Evolutionary conservation across 2,888 invertebrate genomes (phyloP).

Genomic region (Dasypolia templi): DNA sequence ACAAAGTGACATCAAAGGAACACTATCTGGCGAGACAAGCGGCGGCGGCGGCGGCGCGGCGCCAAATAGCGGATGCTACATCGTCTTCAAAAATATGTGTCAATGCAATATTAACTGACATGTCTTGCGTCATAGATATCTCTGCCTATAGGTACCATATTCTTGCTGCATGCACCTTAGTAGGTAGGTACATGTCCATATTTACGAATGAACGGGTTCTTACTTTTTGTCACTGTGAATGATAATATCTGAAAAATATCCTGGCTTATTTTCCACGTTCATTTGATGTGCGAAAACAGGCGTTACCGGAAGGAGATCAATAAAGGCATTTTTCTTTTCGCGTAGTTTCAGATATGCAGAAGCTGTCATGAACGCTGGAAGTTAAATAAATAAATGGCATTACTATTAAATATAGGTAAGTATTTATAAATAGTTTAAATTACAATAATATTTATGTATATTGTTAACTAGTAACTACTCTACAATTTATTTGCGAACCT

Average conservation of each 20-base stretch:
- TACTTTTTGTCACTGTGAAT: constrained; percentile 91
- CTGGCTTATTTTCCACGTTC: constrained; percentile 88
- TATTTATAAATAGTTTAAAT: not conserved
- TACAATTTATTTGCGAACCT: not conserved
- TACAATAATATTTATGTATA: not conserved
- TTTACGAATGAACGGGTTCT: constrained; percentile 56
- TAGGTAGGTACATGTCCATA: not conserved
- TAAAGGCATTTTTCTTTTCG: constrained; percentile 77
- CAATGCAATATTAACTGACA: not conserved
- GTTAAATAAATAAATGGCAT: constrained; percentile 1
- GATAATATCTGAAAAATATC: constrained; percentile 92
- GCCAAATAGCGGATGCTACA: not conserved
- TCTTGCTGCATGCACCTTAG: not conserved
- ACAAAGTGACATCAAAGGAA: not conserved
- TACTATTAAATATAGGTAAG: not conserved
- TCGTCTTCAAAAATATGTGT: not conserved
- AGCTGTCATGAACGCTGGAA: constrained; percentile 91
- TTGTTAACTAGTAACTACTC: not conserved
- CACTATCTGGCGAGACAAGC: not conserved
- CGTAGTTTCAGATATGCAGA: constrained; percentile 89
- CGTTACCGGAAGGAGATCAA: constrained; percentile 90
- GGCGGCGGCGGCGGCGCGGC: too few relatives aligned
- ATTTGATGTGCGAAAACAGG: constrained; percentile 90
- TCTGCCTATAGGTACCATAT: too few relatives aligned
- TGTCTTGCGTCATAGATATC: not conserved